A percentile compares a stretch with the other conserved stretches of the same genome.
phyloP scores from a whole-genome alignment of 2,113 vertebrate species.

The Ahaetulla prasina region DNA sequence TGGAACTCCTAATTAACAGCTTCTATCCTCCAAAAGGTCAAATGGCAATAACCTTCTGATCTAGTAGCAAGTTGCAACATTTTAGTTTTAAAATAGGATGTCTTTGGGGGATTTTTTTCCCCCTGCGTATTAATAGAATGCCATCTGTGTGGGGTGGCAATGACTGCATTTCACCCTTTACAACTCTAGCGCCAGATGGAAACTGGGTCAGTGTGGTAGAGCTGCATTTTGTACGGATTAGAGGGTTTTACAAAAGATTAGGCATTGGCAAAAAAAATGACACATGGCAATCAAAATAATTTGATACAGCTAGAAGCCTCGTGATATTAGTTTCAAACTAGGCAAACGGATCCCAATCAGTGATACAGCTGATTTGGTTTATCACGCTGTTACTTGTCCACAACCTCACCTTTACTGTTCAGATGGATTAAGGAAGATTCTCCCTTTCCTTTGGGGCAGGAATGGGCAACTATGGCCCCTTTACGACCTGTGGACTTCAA shows the following conservation, averaged over 20 bases:
- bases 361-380: background rate
- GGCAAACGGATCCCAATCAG: background rate
- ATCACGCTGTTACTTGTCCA: background rate
- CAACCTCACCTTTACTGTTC: background rate
- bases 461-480: background rate
- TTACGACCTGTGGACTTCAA: background rate
- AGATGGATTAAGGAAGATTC: background rate
- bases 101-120: conserved; percentile 57
- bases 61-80: background rate
- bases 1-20: background rate
- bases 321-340: background rate
- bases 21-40: background rate
- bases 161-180: conserved; percentile 41
- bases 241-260: conserved; percentile 57
- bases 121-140: conserved; percentile 48
- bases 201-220: conserved; percentile 61
- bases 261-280: conserved; percentile 59
- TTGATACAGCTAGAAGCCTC: conserved; percentile 46
- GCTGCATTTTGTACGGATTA: conserved; percentile 53
- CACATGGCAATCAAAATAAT: conserved; percentile 48
- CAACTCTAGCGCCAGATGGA: conserved; percentile 58
- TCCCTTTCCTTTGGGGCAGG: background rate
- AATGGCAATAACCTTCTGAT: conserved; percentile 1
- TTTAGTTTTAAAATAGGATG: conserved; percentile 41
- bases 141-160: conserved; percentile 55